phyloP scores from a whole-genome alignment of 1,140 invertebrate genomes.

The Drosophila rhopaloa region DNA sequence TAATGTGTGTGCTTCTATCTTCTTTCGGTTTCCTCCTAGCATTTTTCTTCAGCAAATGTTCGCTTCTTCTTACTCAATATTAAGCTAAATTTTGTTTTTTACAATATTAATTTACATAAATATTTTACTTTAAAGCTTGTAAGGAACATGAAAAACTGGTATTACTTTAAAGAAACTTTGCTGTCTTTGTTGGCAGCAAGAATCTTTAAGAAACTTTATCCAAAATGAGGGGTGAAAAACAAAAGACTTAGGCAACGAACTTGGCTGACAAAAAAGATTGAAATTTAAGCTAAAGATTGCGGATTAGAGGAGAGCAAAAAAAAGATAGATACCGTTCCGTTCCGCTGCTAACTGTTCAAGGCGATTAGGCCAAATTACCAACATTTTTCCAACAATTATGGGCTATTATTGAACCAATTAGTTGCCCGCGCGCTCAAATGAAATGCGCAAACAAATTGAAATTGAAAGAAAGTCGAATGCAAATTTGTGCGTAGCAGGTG shows the following conservation, averaged over 20 bases:
- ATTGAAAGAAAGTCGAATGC: constrained; percentile 62
- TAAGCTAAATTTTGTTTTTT: too few species aligned
- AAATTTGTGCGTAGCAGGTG: constrained; percentile 59
- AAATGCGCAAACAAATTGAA: constrained; percentile 52
- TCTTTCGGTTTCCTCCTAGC: neutral
- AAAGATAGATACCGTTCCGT: constrained; percentile 29
- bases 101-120: too few species aligned
- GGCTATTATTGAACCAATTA: constrained; percentile 62
- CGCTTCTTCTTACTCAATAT: too few species aligned
- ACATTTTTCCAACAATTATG: constrained; percentile 72
- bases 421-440: constrained; percentile 17
- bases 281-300: neutral
- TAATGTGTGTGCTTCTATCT: constrained; percentile 37
- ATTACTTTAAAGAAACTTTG: neutral
- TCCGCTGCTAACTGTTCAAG: constrained; percentile 56
- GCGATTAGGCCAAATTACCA: constrained; percentile 69
- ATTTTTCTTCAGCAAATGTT: too few species aligned
- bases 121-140: too few species aligned
- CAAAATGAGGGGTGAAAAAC: constrained; percentile 12
- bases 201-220: neutral
- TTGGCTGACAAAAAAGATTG: constrained; percentile 13
- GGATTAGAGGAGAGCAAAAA: neutral
- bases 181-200: too few species aligned
- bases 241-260: constrained; percentile 75
- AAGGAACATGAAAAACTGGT: too few species aligned